A percentile compares a stretch with the other conserved stretches of the same genome.
Evolutionary conservation across 2,888 invertebrate genomes (phyloP).

Genomic region (Plutella xylostella): DNA sequence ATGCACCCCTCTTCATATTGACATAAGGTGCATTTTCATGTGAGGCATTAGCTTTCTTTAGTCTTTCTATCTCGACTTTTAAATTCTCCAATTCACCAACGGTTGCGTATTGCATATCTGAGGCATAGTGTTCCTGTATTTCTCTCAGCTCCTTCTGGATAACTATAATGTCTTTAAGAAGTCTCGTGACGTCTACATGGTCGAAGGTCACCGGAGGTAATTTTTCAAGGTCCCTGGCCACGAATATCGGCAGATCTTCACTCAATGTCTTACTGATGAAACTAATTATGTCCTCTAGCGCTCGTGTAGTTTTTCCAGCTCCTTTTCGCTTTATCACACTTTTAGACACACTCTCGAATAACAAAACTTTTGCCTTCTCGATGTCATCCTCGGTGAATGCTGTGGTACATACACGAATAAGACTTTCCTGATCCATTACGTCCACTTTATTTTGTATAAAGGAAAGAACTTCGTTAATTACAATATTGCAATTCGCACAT

Average conservation of each 20-base stretch:
- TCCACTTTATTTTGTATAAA: conserved; percentile 12
- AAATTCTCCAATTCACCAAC: too few species aligned
- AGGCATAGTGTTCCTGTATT: too few species aligned
- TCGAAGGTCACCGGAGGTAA: conserved; percentile 5
- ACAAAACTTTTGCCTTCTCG: conserved; percentile 4
- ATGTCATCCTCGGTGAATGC: conserved; percentile 10
- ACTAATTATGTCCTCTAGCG: conserved; percentile 1
- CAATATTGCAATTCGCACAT: conserved; percentile 12
- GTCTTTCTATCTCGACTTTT: too few species aligned
- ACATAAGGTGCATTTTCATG: too few species aligned
- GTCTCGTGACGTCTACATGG: neutral
- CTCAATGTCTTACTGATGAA: neutral
- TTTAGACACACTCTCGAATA: conserved; percentile 2
- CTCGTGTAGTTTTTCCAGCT: neutral
- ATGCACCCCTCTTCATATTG: too few species aligned
- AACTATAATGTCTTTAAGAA: neutral
- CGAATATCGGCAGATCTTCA: conserved; percentile 4
- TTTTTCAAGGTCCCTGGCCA: conserved; percentile 4
- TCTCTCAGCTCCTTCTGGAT: neutral
- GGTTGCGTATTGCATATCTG: too few species aligned
- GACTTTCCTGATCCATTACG: conserved; percentile 8
- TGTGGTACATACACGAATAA: conserved; percentile 9
- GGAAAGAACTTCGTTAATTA: conserved; percentile 7
- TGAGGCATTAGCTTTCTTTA: too few species aligned
- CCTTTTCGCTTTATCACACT: neutral